Evolutionary conservation across 1,140 invertebrate species (phyloP).

Genomic region (Venturia canescens): DNA sequence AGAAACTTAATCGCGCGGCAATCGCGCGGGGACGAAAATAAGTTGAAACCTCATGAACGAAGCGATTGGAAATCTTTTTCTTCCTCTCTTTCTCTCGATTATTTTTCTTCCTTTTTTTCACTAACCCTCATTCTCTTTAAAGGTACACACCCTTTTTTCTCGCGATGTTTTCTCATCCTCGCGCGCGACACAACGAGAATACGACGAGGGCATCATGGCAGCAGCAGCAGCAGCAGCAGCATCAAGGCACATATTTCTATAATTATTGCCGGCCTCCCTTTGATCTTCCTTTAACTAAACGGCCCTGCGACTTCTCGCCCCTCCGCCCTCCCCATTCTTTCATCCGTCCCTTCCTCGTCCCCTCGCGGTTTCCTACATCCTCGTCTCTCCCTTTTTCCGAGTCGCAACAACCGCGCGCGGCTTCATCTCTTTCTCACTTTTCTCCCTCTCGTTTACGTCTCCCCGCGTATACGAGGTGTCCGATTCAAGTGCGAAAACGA

Average conservation of each 20-base stretch:
- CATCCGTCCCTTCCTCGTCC: conserved; percentile 46
- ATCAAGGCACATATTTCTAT: conserved; percentile 72
- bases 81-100: neutral
- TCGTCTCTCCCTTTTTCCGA: conserved; percentile 15
- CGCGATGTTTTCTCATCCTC: conserved; percentile 52
- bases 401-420: conserved; percentile 3
- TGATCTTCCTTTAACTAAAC: conserved; percentile 65
- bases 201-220: neutral
- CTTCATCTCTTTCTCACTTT: conserved; percentile 42
- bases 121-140: neutral
- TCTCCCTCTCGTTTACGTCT: conserved; percentile 48
- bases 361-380: conserved; percentile 42
- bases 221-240: conserved; percentile 9
- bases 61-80: conserved; percentile 19
- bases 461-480: conserved; percentile 31
- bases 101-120: too few relatives aligned
- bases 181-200: neutral
- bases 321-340: conserved; percentile 54
- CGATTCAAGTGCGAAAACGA: conserved; percentile 1
- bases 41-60: conserved; percentile 23
- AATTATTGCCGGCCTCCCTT: conserved; percentile 75
- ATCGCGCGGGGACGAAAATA: conserved; percentile 5
- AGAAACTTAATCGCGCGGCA: neutral
- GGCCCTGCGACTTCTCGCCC: conserved; percentile 45
- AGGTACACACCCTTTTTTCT: conserved; percentile 54